Conservation (phyloP, 2,888 invertebrate species). For the Trichogramma dendrolimi region DNA sequence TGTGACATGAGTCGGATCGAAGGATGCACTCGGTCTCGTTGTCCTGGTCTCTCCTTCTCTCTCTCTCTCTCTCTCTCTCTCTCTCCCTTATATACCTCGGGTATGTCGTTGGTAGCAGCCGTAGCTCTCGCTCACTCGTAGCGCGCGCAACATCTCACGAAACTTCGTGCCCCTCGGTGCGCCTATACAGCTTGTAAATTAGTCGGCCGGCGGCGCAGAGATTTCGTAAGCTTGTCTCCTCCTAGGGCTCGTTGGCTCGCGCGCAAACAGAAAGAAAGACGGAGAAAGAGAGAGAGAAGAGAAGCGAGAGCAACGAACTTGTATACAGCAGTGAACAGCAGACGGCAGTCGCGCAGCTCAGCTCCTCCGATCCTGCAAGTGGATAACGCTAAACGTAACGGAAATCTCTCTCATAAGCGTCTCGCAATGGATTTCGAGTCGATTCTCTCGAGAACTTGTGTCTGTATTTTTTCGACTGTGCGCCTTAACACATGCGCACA, state of each 20-base stretch:
- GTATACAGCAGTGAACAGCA: slow-evolving; percentile 28
- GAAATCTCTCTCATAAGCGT: slow-evolving; percentile 31
- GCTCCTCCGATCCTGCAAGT: slow-evolving; percentile 25
- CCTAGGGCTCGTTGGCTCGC: slow-evolving; percentile 15
- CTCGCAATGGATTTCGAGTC: slow-evolving; percentile 16
- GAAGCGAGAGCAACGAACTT: slow-evolving; percentile 31
- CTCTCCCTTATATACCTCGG: no score
- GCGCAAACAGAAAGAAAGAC: no score
- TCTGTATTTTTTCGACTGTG: no score
- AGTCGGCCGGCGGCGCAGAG: no score
- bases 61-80: not conserved
- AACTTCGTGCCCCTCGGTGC: slow-evolving; percentile 15
- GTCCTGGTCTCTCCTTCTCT: not conserved
- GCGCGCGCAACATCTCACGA: slow-evolving; percentile 13
- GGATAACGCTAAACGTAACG: slow-evolving; percentile 36
- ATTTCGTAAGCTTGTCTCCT: not conserved
- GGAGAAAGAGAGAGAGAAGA: no score
- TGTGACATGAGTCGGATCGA: slow-evolving; percentile 3
- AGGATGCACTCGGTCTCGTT: not conserved
- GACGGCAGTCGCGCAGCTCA: not conserved
- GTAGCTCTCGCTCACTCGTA: no score
- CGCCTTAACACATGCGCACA: no score
- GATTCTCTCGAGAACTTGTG: no score
- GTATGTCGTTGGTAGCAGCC: no score
- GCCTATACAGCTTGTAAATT: no score